Percentiles rank a stretch among this genome's conserved stretches.
phyloP scores from a whole-genome alignment of 2,888 invertebrate genomes.

The Exocentrus adspersus region DNA sequence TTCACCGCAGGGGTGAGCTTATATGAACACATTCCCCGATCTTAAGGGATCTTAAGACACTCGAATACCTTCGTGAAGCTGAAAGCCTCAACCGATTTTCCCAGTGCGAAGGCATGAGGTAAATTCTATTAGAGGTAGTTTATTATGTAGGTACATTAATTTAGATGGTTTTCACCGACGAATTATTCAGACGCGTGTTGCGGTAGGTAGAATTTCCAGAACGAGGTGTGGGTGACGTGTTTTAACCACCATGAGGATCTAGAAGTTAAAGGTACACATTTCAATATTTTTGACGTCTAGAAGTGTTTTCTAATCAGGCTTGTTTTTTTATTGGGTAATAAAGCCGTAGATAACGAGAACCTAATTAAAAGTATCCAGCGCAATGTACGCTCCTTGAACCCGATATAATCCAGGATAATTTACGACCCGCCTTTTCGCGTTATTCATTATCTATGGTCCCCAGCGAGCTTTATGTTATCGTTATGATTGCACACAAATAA shows the following conservation, averaged over 20 bases:
- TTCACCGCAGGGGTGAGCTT: conserved; percentile 18
- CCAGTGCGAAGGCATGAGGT: not conserved
- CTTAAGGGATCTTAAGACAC: conserved; percentile 20
- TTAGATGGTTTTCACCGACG: not conserved
- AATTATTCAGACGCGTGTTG: not conserved
- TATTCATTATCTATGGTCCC: not conserved
- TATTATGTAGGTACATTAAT: conserved; percentile 1
- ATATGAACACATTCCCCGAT: conserved; percentile 10
- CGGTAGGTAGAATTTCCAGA: not conserved
- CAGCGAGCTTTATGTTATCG: not conserved
- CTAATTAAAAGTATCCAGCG: not conserved
- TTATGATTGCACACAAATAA: not conserved
- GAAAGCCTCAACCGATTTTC: conserved; percentile 16
- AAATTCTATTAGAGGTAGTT: conserved; percentile 7
- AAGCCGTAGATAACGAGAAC: not conserved
- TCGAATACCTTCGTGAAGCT: conserved; percentile 2
- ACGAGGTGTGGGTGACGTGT: too few relatives aligned
- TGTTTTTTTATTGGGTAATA: too few relatives aligned
- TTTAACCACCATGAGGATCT: too few relatives aligned
- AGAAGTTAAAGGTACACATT: too few relatives aligned
- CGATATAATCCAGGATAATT: not conserved
- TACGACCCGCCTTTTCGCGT: not conserved
- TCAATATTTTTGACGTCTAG: too few relatives aligned
- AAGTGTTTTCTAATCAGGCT: too few relatives aligned
- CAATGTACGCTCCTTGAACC: not conserved